Evolutionary conservation across 2,888 invertebrate species (phyloP).

Genomic region (Nomada fucata): DNA sequence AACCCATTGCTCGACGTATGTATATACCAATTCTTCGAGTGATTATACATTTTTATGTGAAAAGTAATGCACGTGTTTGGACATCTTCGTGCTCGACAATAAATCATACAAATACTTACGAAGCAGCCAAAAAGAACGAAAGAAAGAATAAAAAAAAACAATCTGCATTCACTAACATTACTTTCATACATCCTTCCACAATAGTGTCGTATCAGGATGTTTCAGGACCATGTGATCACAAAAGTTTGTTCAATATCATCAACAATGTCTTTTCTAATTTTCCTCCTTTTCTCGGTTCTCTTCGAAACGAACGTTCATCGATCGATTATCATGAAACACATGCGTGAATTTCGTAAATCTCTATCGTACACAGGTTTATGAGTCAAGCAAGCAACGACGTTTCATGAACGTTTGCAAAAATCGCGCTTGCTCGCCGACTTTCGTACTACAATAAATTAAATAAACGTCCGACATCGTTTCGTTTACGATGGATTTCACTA

Average conservation of each 20-base stretch:
- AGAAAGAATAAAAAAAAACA: background rate
- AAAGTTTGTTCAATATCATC: conserved; percentile 11
- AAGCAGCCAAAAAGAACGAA: background rate
- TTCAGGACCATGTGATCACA: background rate
- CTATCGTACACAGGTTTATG: conserved; percentile 60
- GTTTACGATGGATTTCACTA: conserved; percentile 77
- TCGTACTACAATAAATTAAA: conserved; percentile 75
- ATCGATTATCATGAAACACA: background rate
- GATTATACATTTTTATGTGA: background rate
- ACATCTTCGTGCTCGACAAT: background rate
- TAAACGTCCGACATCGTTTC: conserved; percentile 68
- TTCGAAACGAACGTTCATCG: background rate
- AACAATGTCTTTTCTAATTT: background rate
- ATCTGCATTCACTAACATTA: background rate
- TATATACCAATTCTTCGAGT: background rate
- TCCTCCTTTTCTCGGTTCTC: background rate
- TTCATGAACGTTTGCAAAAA: conserved; percentile 58
- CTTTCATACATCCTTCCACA: background rate
- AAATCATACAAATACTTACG: background rate
- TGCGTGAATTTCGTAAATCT: background rate
- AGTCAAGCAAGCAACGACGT: conserved; percentile 69
- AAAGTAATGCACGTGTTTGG: background rate
- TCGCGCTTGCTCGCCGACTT: conserved; percentile 31
- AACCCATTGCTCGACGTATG: conserved; percentile 58
- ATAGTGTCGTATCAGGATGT: background rate